Evolutionary conservation across 2,888 invertebrate species (phyloP).

Genomic region (Caenorhabditis sp.): DNA sequence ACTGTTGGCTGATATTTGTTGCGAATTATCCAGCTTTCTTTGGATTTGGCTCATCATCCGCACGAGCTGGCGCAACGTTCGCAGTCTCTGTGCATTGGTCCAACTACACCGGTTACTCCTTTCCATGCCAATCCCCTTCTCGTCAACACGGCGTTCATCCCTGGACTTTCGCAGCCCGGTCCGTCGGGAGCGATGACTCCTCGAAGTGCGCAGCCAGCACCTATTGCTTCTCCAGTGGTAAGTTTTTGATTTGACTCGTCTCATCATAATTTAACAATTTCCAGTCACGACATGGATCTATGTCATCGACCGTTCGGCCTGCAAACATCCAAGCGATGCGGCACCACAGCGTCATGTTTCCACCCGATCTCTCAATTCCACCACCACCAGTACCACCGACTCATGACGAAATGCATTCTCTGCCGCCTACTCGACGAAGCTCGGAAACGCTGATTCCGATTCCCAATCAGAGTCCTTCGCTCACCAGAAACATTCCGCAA

Average conservation of each 20-base stretch:
- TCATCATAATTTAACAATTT: background rate
- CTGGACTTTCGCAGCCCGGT: conserved; percentile 21
- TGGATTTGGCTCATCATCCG: conserved; percentile 21
- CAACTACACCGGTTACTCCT: conserved; percentile 31
- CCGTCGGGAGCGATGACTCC: conserved; percentile 28
- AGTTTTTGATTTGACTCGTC: conserved; percentile 3
- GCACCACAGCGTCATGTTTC: conserved; percentile 40
- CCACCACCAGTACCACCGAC: conserved; percentile 37
- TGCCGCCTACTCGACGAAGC: conserved; percentile 23
- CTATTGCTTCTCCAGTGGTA: conserved; percentile 26
- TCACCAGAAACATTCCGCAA: conserved; percentile 16
- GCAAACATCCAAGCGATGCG: conserved; percentile 45
- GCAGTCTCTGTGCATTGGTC: conserved; percentile 34
- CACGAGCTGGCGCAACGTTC: conserved; percentile 40
- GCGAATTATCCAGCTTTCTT: conserved; percentile 14
- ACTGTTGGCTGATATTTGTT: background rate
- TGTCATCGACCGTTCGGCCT: conserved; percentile 33
- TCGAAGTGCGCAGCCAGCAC: conserved; percentile 1
- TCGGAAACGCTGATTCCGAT: conserved; percentile 21
- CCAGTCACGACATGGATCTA: conserved; percentile 41
- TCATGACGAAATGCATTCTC: conserved; percentile 16
- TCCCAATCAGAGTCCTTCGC: conserved; percentile 29
- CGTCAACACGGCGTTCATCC: conserved; percentile 31
- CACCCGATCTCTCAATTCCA: conserved; percentile 30
- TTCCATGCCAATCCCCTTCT: conserved; percentile 22